Evolutionary conservation across 2,888 invertebrate species (phyloP), one percentile per base, ranked within the genome.

Genomic region (Cheilosia scutellata): DNA sequence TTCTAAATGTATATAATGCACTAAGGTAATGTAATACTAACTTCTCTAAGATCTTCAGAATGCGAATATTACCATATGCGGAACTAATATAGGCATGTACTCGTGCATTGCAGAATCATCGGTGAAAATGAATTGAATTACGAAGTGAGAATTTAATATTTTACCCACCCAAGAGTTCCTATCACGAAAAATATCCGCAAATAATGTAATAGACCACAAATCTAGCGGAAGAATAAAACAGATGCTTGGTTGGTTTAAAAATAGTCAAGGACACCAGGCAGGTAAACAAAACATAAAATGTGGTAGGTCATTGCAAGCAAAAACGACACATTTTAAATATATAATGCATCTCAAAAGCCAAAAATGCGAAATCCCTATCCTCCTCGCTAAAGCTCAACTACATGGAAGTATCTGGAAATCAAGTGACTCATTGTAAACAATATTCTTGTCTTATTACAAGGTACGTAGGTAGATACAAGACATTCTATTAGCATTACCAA

Each of bases 351-450:
- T 42, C 11, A 13, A 42, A 13, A 44, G 44, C 5, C n/a, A 16
- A 44, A 16, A 44, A 44, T 16, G 37, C 9, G 0, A 29, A 29
- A 29, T 29, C 37, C 9, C 11, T 11, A 11, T 37, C 7, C 37
- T 11, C 4, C 9, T 11, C 4, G 9, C 4, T 11, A 37, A 11
- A 11, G 11, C 11, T 37, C 37, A 37, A 11, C 37, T 11, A 11
- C 37, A 37, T 37, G 11, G 37, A 7, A 1, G 2, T 44, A n/a
- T 16, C 44, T 49, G 20, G 49, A 20, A 27, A 13, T 27, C 27
- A 42, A 60, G 16, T 42, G 57, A 57, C 11, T 37, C 37, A 57
- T 57, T 57, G 11, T 57, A 33, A 57, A n/a, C 31, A 57, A 57
- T 11, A 16, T 9, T 57, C 2, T 33, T 9, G 11, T 20, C 11